These are phyloP conservation scores for Melanotaenia duboulayi DNA, from an alignment of 2,113 vertebrate species.

Conservation along the genomic window DNA sequence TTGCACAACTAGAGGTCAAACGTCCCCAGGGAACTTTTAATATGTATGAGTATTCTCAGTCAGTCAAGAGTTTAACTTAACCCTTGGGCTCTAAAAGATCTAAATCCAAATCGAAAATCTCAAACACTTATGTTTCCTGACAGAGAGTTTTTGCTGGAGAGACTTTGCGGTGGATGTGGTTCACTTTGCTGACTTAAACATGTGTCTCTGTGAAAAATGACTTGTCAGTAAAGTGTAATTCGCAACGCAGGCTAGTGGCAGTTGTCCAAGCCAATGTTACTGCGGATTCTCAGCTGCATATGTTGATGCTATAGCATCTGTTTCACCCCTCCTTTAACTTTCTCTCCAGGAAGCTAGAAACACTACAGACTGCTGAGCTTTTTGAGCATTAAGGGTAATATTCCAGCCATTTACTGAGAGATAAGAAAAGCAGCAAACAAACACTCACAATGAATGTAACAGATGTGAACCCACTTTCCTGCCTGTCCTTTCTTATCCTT, in stretches of 20 bases:
- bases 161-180: constrained; percentile 6
- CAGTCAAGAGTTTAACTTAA: constrained; percentile 2
- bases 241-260: constrained; percentile 37
- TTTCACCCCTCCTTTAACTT: constrained; percentile 34
- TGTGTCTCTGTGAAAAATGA: constrained; percentile 36
- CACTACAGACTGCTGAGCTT: not conserved
- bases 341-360: constrained; percentile 11
- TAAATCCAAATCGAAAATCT: constrained; percentile 19
- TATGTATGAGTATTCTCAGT: not conserved
- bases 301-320: constrained; percentile 9
- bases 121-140: constrained; percentile 5
- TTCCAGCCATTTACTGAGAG: not conserved
- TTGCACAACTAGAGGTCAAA: not conserved
- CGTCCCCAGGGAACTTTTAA: not conserved
- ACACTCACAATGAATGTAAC: not conserved
- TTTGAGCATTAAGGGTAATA: constrained; percentile 13
- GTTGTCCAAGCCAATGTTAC: constrained; percentile 43
- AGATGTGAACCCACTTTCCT: not conserved
- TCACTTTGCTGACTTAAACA: constrained; percentile 48
- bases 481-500: not conserved
- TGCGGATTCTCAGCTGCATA: constrained; percentile 41
- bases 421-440: not conserved
- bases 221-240: constrained; percentile 54
- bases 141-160: constrained; percentile 30
- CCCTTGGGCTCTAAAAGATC: not conserved